phyloP scores from a whole-genome alignment of 2,113 vertebrate species.

The Nothoprocta pentlandii region DNA sequence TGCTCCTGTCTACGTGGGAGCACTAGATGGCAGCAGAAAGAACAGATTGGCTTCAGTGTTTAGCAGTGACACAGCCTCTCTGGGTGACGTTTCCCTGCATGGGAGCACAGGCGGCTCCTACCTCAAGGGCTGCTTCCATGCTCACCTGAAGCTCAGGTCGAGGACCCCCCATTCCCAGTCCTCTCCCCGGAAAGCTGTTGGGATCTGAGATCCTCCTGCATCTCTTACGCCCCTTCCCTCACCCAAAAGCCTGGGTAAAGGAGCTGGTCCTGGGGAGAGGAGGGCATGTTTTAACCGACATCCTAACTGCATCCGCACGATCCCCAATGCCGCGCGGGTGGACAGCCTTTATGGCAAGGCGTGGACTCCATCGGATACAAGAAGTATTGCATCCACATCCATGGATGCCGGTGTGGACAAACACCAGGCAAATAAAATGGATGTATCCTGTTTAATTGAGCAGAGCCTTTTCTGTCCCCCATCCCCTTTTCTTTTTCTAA shows the following conservation, averaged over 20 bases:
- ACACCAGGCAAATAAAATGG: fast-evolving
- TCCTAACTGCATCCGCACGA: background rate
- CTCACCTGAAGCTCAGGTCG: background rate
- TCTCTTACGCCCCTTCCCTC: background rate
- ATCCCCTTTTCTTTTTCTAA: background rate
- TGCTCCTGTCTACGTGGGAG: background rate
- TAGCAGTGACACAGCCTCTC: background rate
- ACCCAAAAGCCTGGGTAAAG: background rate
- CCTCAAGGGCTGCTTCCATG: background rate
- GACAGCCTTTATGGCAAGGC: background rate
- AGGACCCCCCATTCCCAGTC: background rate
- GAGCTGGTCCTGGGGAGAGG: background rate
- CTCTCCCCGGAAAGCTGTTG: background rate
- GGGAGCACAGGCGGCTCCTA: too few species aligned
- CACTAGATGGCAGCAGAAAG: slow-evolving; percentile 58
- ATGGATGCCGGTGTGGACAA: background rate
- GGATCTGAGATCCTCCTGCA: background rate
- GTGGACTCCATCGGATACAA: background rate
- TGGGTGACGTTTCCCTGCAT: too few species aligned
- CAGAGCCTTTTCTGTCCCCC: background rate
- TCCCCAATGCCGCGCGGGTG: background rate
- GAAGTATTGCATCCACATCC: background rate
- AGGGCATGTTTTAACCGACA: background rate
- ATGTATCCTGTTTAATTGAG: background rate
- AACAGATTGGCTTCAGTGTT: background rate